A percentile compares a stretch with the other conserved stretches of the same genome.
Evolutionary conservation across 2,797 vertebrate species (phyloP).

Genomic region (Gephyroberyx darwinii): DNA sequence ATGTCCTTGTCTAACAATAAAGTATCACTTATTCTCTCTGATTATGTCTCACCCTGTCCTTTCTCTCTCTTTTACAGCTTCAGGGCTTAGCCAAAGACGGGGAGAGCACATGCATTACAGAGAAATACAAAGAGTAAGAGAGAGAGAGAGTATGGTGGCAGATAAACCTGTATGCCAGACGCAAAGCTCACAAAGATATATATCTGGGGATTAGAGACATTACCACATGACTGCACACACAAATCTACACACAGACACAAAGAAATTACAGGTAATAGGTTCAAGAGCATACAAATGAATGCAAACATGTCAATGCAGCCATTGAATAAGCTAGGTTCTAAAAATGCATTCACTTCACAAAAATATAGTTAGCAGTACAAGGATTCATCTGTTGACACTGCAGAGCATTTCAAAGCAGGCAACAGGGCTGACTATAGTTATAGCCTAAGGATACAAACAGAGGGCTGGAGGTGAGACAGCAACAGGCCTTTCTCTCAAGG

Average conservation of each 20-base stretch:
- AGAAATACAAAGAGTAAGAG: neutral
- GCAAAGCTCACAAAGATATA: neutral
- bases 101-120: neutral
- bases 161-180: constrained; percentile 1
- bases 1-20: neutral
- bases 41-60: neutral
- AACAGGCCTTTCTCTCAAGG: constrained; percentile 1
- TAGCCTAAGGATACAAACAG: constrained; percentile 2
- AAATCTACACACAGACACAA: neutral
- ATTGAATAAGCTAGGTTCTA: neutral
- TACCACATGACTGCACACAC: neutral
- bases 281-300: neutral
- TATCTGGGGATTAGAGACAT: constrained; percentile 4
- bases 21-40: constrained; percentile 1
- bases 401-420: constrained; percentile 9
- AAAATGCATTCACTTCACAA: neutral
- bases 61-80: neutral
- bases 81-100: neutral
- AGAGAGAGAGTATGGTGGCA: constrained; percentile 2
- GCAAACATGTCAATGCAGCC: neutral
- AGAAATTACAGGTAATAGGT: constrained; percentile 1
- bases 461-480: neutral
- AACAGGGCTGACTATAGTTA: neutral
- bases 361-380: neutral
- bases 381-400: neutral